These are phyloP conservation scores for Microctenopoma steveboyesi DNA, from an alignment of 2,797 vertebrate species.

Conservation along the genomic window DNA sequence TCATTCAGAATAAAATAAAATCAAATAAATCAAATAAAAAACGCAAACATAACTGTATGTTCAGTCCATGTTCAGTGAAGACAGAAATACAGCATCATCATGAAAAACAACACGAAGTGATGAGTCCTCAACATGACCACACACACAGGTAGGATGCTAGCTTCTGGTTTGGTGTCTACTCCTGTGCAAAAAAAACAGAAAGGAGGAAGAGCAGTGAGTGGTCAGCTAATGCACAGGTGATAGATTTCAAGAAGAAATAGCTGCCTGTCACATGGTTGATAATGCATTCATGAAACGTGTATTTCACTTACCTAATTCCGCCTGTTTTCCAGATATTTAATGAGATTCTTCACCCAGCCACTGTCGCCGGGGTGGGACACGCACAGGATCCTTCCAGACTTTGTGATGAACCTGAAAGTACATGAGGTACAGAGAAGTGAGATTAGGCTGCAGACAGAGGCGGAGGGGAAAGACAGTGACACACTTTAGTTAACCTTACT, in stretches of 20 bases:
- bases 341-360: conserved; percentile 27
- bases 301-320: conserved; percentile 28
- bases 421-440: conserved; percentile 8
- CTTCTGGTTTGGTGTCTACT: background rate
- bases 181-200: conserved; percentile 10
- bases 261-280: too few relatives aligned
- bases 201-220: background rate
- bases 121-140: background rate
- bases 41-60: background rate
- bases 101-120: background rate
- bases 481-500: background rate
- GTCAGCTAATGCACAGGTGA: background rate
- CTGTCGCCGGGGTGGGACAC: conserved; percentile 14
- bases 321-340: conserved; percentile 20
- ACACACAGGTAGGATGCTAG: background rate
- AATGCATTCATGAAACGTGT: too few relatives aligned
- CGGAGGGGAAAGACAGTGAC: background rate
- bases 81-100: background rate
- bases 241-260: background rate
- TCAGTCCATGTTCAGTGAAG: background rate
- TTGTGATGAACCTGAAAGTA: conserved; percentile 50
- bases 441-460: background rate
- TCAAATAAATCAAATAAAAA: background rate
- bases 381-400: conserved; percentile 14
- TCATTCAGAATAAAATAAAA: background rate